Conservation (phyloP, 2,113 vertebrate species). For the Argyrosomus japonicus region DNA sequence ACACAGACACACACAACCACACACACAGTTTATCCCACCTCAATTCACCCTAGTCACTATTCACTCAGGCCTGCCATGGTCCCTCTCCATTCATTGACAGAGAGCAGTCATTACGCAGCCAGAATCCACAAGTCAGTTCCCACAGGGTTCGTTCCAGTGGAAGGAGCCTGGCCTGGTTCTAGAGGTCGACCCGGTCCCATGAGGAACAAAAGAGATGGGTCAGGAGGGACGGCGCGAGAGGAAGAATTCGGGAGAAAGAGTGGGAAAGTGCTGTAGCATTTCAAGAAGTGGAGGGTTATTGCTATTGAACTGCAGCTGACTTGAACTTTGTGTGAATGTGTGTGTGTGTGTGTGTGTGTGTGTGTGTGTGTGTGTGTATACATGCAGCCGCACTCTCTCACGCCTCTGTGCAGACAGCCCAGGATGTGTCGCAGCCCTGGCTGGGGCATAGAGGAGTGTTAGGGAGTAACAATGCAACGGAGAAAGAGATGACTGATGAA, state of each 20-base stretch:
- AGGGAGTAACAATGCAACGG: conserved; percentile 17
- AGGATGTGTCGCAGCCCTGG: conserved; percentile 35
- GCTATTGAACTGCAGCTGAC: conserved; percentile 37
- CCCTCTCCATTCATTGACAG: conserved; percentile 56
- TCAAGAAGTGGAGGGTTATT: conserved; percentile 21
- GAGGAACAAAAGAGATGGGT: conserved; percentile 61
- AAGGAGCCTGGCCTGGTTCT: conserved; percentile 48
- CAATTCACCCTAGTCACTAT: conserved; percentile 36
- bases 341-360: conserved; percentile 7
- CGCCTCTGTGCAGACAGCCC: conserved; percentile 17
- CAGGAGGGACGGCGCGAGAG: not conserved
- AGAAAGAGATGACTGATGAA: conserved; percentile 34
- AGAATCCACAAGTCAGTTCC: conserved; percentile 73
- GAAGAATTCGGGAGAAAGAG: conserved; percentile 11
- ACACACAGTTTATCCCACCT: conserved; percentile 24
- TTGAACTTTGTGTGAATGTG: not conserved
- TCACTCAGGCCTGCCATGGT: conserved; percentile 41
- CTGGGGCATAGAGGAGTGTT: not conserved
- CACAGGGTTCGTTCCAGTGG: conserved; percentile 54
- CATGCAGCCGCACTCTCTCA: conserved; percentile 51
- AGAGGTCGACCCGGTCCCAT: conserved; percentile 59
- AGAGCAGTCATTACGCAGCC: conserved; percentile 63
- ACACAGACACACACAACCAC: not conserved
- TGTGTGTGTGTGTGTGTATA: conserved; percentile 3
- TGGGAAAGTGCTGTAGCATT: conserved; percentile 31